Percentiles rank a stretch among this genome's conserved stretches.
phyloP scores from a whole-genome alignment of 30 jellyfish, hydroid and myxozoan genomes.

The Cassiopea andromeda region DNA sequence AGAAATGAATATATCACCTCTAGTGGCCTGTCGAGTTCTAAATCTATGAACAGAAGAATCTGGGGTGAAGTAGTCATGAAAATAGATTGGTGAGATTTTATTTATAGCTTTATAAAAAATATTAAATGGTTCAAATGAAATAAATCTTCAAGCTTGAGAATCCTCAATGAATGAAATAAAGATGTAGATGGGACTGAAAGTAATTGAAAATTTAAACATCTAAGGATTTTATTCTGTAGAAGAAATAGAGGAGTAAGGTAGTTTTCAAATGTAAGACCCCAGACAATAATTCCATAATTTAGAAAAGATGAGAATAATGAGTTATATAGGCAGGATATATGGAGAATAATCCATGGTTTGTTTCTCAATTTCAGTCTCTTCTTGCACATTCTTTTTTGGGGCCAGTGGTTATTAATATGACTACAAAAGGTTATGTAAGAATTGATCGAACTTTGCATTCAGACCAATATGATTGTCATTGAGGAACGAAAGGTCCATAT shows the following conservation, averaged over 20 bases:
- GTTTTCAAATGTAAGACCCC: neutral
- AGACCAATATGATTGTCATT: neutral
- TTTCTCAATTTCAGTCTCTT: neutral
- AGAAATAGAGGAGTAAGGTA: neutral
- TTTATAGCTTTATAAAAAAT: conserved; percentile 9
- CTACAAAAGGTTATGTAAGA: conserved; percentile 1
- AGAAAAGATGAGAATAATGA: neutral
- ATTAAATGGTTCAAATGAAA: neutral
- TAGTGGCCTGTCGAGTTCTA: neutral
- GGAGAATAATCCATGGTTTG: neutral
- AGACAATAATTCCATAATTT: neutral
- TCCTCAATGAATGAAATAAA: neutral
- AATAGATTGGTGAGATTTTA: conserved; percentile 4
- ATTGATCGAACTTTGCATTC: conserved; percentile 4
- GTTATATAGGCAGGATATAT: neutral
- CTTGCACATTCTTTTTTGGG: neutral
- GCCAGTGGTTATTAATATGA: neutral
- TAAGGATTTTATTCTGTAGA: neutral
- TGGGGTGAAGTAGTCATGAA: neutral
- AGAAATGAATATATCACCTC: conserved; percentile 9
- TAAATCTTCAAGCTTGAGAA: neutral
- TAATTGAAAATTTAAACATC: neutral
- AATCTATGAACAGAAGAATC: neutral
- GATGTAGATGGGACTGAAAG: too few relatives aligned
- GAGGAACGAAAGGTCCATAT: neutral